Evolutionary conservation across 2,113 vertebrate species (phyloP).

Genomic region (Ctenomys sociabilis): DNA sequence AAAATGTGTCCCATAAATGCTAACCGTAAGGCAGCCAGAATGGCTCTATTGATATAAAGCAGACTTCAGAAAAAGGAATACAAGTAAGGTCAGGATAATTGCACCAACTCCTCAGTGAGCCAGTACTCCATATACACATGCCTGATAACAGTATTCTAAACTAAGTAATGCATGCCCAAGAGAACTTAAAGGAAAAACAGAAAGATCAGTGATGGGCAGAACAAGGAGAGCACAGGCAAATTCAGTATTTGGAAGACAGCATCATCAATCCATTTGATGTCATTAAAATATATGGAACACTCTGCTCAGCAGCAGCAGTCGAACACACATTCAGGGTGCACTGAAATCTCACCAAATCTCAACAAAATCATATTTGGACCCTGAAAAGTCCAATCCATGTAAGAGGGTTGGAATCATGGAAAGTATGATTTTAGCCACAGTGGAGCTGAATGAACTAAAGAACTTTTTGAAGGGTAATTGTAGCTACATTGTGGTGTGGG

Average conservation of each 20-base stretch:
- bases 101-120: not conserved
- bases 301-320: not conserved
- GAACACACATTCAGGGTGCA: not conserved
- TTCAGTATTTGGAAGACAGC: not conserved
- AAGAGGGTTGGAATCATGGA: not conserved
- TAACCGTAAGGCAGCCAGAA: not conserved
- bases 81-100: not conserved
- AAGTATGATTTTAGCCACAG: conserved; percentile 15
- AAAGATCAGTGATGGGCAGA: not conserved
- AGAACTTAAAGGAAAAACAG: not conserved
- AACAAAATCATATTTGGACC: not conserved
- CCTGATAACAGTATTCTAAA: not conserved
- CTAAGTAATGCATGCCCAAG: not conserved
- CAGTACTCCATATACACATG: not conserved
- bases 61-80: not conserved
- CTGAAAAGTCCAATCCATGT: not conserved
- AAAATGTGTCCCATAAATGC: not conserved
- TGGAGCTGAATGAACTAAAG: conserved; percentile 3
- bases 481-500: not conserved
- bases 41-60: not conserved
- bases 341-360: not conserved
- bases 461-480: not conserved
- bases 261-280: not conserved
- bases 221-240: not conserved
- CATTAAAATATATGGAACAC: not conserved